Base-by-base conservation (phyloP, 2,113 vertebrate genomes). In the Malurus melanocephalus region DNA sequence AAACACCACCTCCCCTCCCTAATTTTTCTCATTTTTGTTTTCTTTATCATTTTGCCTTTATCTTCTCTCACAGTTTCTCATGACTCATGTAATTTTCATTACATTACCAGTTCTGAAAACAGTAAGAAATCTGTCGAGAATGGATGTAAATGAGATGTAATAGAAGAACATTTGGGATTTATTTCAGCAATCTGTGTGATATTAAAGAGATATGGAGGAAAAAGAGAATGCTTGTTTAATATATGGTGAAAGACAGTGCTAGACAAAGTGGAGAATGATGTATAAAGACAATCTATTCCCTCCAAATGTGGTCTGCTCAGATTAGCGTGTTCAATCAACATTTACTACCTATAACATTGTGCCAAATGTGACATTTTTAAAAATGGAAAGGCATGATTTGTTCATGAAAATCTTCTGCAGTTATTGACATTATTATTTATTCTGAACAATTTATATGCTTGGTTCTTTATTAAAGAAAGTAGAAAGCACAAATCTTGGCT, bases 381-480 rank as follows among this genome's bases (percentile, higher is more conserved):
- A 90, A 85, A 90, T 24, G 4, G 27, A 69, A 85, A 66, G 13
- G 4, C 7, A 35, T 12, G 32, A 73, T 87, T 81, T 89, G 11
- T 73, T 76, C n/a, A 59, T 13, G 9, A 77, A 93, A 69, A 55
- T 69, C n/a, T 32, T 60, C 23, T 1, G 2, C n/a, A 73, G 30
- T 51, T 89, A 81, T 77, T 92, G 85, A 62, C 35, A 38, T 64
- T 73, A 61, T 72, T 94, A 87, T 93, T 90, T 92, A 85, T 73
- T 90, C 55, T 42, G 43, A 48, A 62, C 1, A 60, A 71, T 67
- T 59, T 85, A 67, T 85, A 55, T 28, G 17, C 27, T 55, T 55
- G 16, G 6, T 59, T 86, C 32, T 65, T 91, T 92, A 87, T 49
- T 76, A 76, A 79, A 90, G 38, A 79, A 89, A 80, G 52, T 48